Evolutionary conservation across 2,113 vertebrate genomes (phyloP).

Genomic region (Malaclemys terrapin): DNA sequence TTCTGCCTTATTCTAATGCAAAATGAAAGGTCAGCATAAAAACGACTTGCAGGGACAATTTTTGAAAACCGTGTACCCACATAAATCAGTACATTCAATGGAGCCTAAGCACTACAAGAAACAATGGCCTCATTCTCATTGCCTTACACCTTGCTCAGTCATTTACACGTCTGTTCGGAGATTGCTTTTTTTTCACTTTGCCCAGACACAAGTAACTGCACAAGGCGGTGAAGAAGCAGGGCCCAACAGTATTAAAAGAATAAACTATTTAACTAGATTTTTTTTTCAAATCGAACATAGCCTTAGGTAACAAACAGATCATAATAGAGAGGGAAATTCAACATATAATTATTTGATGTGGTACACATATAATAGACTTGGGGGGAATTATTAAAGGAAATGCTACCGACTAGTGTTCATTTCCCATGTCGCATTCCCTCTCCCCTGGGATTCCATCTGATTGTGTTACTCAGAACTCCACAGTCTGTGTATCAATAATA

Average conservation of each 20-base stretch:
- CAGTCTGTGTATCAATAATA: constrained; percentile 25
- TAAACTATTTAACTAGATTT: background rate
- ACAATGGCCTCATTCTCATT: background rate
- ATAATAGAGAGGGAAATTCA: background rate
- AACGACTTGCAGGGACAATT: background rate
- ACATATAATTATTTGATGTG: constrained; percentile 16
- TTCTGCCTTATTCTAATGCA: background rate
- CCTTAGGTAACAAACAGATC: background rate
- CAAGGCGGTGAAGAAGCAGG: background rate
- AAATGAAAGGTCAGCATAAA: background rate
- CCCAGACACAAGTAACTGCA: background rate
- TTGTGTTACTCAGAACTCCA: constrained; percentile 21
- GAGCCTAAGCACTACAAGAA: background rate
- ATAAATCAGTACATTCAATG: background rate
- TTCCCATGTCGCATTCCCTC: constrained; percentile 2
- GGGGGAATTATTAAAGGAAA: constrained; percentile 50
- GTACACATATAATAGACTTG: constrained; percentile 8
- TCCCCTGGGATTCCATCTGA: constrained; percentile 16
- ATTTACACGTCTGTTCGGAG: background rate
- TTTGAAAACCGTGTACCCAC: background rate
- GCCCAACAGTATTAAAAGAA: background rate
- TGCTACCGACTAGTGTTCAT: constrained; percentile 11
- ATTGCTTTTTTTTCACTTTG: background rate
- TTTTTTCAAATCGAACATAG: background rate
- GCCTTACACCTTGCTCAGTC: background rate